phyloP scores from a whole-genome alignment of 2,888 invertebrate genomes.

The Coenonympha glycerion region DNA sequence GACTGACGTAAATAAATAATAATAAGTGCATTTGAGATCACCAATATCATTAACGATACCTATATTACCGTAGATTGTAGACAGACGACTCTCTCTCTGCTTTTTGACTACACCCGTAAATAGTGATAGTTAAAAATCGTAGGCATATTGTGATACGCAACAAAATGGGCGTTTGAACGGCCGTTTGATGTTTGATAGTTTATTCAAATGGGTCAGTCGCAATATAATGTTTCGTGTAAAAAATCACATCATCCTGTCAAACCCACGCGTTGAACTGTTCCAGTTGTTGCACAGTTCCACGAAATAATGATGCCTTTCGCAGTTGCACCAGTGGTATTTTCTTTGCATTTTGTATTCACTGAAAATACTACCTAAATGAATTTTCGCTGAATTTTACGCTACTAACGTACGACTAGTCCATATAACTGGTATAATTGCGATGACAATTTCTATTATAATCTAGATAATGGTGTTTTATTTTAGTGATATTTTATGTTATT shows the following conservation, averaged over 20 bases:
- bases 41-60: no score
- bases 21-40: no score
- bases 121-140: conserved; percentile 1
- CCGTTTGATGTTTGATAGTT: conserved; percentile 29
- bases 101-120: neutral
- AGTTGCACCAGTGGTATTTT: conserved; percentile 2
- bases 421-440: no score
- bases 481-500: no score
- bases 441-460: no score
- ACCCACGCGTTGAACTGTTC: conserved; percentile 27
- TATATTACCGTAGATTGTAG: no score
- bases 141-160: neutral
- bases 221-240: conserved; percentile 45
- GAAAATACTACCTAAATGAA: neutral
- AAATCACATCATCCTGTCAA: conserved; percentile 44
- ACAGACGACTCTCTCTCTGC: neutral
- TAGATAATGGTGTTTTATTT: no score
- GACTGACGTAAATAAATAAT: no score
- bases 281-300: conserved; percentile 9
- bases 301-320: conserved; percentile 28
- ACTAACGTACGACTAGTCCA: no score
- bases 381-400: no score
- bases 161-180: conserved; percentile 1
- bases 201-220: conserved; percentile 41
- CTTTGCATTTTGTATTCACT: neutral